Evolutionary conservation across 2,888 invertebrate species (phyloP).

Genomic region (Venusia cambrica): DNA sequence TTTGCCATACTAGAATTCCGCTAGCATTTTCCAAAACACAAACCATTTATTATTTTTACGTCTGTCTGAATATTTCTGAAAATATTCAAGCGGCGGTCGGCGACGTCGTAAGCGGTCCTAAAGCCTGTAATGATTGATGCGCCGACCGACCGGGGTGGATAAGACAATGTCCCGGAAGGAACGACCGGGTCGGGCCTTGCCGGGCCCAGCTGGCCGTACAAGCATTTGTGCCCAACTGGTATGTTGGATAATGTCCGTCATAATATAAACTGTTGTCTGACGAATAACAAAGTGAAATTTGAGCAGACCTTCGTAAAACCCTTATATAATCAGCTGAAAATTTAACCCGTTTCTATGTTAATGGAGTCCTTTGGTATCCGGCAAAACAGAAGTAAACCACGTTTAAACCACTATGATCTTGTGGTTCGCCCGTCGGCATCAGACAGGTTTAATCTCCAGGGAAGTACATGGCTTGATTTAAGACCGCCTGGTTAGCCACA

Average conservation of each 20-base stretch:
- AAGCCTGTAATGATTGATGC: slow-evolving; percentile 49
- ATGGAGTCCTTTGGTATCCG: too few species aligned
- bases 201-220: slow-evolving; percentile 12
- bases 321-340: too few species aligned
- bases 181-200: slow-evolving; percentile 34
- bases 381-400: too few species aligned
- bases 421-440: too few species aligned
- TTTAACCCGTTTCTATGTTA: too few species aligned
- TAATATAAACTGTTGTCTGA: slow-evolving; percentile 12
- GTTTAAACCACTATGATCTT: too few species aligned
- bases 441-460: too few species aligned
- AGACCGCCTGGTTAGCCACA: too few species aligned
- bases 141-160: slow-evolving; percentile 48
- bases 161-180: slow-evolving; percentile 68
- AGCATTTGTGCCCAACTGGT: slow-evolving; percentile 24
- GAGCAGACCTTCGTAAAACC: neutral
- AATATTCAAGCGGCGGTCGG: slow-evolving; percentile 21
- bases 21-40: slow-evolving; percentile 10
- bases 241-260: slow-evolving; percentile 4
- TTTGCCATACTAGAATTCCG: too few species aligned
- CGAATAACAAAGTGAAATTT: slow-evolving; percentile 13
- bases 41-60: slow-evolving; percentile 14
- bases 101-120: slow-evolving; percentile 32
- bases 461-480: too few species aligned
- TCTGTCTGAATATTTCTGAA: slow-evolving; percentile 23